Conservation (phyloP, 2,888 invertebrate species). For the Galeruca laticollis region DNA sequence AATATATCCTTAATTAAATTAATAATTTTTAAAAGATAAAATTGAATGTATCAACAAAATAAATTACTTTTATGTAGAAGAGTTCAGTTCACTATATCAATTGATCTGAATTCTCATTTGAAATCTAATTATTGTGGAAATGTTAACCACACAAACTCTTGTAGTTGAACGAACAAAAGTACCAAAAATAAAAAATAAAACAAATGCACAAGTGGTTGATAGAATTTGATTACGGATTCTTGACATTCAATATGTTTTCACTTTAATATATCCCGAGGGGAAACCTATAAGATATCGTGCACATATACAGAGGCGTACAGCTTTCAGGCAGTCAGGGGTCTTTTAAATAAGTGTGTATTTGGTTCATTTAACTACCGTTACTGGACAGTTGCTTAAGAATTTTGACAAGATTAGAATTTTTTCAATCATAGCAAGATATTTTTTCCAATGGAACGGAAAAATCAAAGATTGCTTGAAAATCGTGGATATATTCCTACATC, state of each 20-base stretch:
- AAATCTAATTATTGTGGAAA: no score
- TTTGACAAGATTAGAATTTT: background rate
- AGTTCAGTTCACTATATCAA: no score
- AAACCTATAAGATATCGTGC: conserved; percentile 3
- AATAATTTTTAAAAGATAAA: no score
- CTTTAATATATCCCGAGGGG: conserved; percentile 36
- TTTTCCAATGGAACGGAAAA: no score
- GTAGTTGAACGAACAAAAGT: background rate
- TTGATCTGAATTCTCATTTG: no score
- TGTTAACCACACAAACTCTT: no score
- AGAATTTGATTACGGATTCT: conserved; percentile 55
- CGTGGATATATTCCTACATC: no score
- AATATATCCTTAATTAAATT: no score
- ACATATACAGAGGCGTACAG: conserved; percentile 25
- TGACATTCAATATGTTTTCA: conserved; percentile 57
- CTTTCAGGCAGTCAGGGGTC: background rate
- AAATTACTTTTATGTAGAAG: no score
- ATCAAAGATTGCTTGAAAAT: no score
- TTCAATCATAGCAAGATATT: no score
- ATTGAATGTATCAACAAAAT: no score
- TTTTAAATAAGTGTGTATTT: background rate
- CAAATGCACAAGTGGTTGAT: conserved; percentile 47
- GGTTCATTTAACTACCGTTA: background rate
- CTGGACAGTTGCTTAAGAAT: background rate
- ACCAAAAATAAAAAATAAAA: conserved; percentile 42